Evolutionary conservation across 2,797 vertebrate species (phyloP).

Genomic region (Pangasius larnaudii): DNA sequence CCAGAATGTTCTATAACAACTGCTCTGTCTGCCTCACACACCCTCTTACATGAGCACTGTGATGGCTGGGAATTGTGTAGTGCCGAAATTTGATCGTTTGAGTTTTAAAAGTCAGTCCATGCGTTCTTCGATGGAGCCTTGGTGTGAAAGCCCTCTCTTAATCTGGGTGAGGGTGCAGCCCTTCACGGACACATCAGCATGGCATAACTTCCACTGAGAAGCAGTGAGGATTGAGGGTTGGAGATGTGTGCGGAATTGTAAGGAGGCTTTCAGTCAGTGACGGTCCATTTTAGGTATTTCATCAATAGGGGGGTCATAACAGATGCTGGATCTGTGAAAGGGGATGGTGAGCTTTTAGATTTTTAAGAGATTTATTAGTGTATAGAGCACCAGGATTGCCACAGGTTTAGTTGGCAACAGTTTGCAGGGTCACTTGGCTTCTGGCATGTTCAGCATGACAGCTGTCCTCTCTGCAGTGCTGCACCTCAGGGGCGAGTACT

Average conservation of each 20-base stretch:
- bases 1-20: not conserved
- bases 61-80: conserved; percentile 28
- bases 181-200: conserved; percentile 7
- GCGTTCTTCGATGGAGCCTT: conserved; percentile 29
- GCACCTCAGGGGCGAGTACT: conserved; percentile 50
- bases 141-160: conserved; percentile 23
- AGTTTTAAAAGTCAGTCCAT: conserved; percentile 39
- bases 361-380: conserved; percentile 22
- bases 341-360: conserved; percentile 15
- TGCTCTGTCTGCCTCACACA: not conserved
- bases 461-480: conserved; percentile 55
- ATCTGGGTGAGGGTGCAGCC: conserved; percentile 39
- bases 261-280: not conserved
- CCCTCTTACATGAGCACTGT: conserved; percentile 10
- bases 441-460: conserved; percentile 55
- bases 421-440: conserved; percentile 45
- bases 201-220: not conserved
- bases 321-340: not conserved
- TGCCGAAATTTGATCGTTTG: conserved; percentile 35
- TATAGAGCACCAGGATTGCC: not conserved
- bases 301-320: not conserved
- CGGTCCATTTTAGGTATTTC: not conserved
- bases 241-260: not conserved
- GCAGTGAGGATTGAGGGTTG: not conserved
- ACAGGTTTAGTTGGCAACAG: conserved; percentile 18